Conservation (phyloP, 1,140 invertebrate genomes). For the Sitobion miscanthi region DNA sequence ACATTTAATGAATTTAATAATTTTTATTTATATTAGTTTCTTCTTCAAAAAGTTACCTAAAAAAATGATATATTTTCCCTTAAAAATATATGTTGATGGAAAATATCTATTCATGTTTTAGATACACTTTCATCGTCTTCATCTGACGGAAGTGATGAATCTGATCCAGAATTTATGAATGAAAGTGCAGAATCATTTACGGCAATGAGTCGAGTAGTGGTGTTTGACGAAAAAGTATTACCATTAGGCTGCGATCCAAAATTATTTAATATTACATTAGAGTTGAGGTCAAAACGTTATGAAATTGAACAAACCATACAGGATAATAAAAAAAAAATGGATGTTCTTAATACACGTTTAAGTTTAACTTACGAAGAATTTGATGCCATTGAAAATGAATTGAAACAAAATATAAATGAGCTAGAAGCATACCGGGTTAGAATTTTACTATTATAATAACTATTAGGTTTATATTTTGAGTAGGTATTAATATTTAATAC, state of each 20-base stretch:
- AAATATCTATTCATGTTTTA: neutral
- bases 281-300: conserved; percentile 17
- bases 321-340: neutral
- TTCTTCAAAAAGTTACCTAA: neutral
- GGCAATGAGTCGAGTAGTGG: neutral
- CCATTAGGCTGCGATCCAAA: conserved; percentile 34
- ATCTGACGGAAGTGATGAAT: conserved; percentile 7
- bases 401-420: neutral
- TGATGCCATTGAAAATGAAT: neutral
- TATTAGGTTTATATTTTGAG: neutral
- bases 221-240: conserved; percentile 31
- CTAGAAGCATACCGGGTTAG: conserved; percentile 36
- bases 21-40: neutral
- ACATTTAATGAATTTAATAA: neutral
- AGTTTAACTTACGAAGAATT: conserved; percentile 9
- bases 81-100: neutral
- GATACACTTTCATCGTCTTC: conserved; percentile 33
- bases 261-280: conserved; percentile 37
- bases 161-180: neutral
- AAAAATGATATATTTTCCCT: neutral
- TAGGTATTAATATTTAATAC: neutral
- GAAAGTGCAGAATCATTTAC: neutral
- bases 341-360: neutral
- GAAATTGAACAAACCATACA: conserved; percentile 20
- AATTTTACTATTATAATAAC: neutral